Base-by-base conservation (phyloP, 2,888 invertebrate species). In the Tachina fera region DNA sequence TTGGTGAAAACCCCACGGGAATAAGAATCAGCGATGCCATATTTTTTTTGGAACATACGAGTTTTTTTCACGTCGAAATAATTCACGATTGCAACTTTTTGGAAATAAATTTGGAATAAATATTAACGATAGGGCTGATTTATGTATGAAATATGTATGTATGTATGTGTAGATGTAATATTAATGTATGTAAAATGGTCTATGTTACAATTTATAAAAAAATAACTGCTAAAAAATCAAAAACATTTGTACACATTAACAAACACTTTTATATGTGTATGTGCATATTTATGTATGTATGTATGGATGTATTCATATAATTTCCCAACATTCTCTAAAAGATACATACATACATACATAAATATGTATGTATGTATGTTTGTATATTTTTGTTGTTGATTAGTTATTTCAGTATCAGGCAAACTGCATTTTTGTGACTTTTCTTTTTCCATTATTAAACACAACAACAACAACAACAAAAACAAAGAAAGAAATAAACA, bases 391-490 rank as follows among this genome's bases (percentile, higher is more conserved):
- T 60, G 14, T 70, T 58, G 51, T 56, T 53, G 31, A 61, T 60
- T 47, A 56, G 47, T 53, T 19, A 70, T 47, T 71, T 49, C 58
- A 14, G 53, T 77, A 14, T 63, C 63, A 74, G 67, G 61, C 13
- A 80, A 84, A 60, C 76, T 72, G 53, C 71, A 84, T 81, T 49
- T 78, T 77, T 84, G 60, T 72, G 56, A 58, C 43, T 67, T 74
- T 65, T 58, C 43, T 67, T 39, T 49, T 61, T 68, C 41, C n/a
- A 58, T 67, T 76, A 67, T 67, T 39, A 45, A 63, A 43, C 53
- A 53, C 11, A 45, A 65, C 31, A 65, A 16, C 31, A 74, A 61
- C 60, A 51, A 16, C 3, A 68, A 60, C 9, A 22, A 22, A 2
- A 22, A 22, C 4, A 31, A 2, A 3, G n/a, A n/a, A 31, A 31